A percentile compares a stretch with the other conserved stretches of the same genome.
Evolutionary conservation across 2,797 vertebrate species (phyloP).

Genomic region (Mareca penelope): DNA sequence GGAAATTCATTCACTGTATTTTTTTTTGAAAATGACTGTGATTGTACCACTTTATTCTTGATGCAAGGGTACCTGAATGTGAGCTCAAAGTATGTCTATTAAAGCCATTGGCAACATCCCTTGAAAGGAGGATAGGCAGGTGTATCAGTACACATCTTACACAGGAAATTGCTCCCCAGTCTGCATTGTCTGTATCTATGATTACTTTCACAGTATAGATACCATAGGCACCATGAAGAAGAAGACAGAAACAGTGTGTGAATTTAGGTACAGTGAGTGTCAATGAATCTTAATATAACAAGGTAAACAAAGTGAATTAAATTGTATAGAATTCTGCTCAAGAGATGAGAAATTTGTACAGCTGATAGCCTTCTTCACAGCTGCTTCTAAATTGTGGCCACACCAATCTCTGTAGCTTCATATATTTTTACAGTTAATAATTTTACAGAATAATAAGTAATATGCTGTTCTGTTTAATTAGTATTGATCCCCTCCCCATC

Average conservation of each 20-base stretch:
- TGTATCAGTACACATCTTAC: not conserved
- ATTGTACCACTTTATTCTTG: not conserved
- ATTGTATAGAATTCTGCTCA: constrained; percentile 77
- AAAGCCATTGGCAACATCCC: not conserved
- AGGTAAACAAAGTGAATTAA: not conserved
- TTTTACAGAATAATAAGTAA: not conserved
- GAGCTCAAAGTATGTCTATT: not conserved
- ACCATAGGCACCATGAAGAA: not conserved
- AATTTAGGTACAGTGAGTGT: not conserved
- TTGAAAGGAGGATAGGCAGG: not conserved
- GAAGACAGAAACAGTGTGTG: not conserved
- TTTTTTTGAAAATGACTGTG: not conserved
- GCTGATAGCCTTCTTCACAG: not conserved
- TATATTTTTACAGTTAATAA: not conserved
- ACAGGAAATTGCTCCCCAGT: not conserved
- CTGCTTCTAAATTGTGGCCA: not conserved
- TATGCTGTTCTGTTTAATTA: too few relatives aligned
- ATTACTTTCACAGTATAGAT: not conserved
- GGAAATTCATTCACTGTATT: not conserved
- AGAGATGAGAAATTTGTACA: constrained; percentile 79
- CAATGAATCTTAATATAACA: not conserved
- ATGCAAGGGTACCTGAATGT: not conserved
- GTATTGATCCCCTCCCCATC: not conserved
- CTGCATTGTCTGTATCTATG: not conserved
- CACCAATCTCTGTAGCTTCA: not conserved